Conservation (phyloP, 2,797 vertebrate genomes). For the Hoplostethus mediterraneus region DNA sequence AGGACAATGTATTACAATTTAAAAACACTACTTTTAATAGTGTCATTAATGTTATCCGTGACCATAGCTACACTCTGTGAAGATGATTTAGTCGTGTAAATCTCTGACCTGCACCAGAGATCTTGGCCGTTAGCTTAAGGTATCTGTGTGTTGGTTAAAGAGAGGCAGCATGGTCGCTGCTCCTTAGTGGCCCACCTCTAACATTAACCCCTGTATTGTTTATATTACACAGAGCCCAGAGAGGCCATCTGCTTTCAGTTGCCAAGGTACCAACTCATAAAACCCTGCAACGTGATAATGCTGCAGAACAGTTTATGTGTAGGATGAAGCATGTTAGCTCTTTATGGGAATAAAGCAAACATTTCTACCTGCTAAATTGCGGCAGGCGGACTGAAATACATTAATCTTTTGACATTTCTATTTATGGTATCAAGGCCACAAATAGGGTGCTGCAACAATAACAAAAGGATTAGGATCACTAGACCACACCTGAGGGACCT, state of each 20-base stretch:
- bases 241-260: slow-evolving; percentile 13
- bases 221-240: slow-evolving; percentile 2
- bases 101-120: slow-evolving; percentile 17
- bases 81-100: slow-evolving; percentile 1
- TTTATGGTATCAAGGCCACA: neutral
- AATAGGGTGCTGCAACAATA: neutral
- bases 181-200: neutral
- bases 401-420: neutral
- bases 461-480: neutral
- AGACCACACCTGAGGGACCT: neutral
- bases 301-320: neutral
- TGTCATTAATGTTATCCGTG: too few species aligned
- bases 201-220: neutral
- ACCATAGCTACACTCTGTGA: neutral
- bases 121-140: neutral
- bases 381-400: neutral
- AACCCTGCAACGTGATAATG: neutral
- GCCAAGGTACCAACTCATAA: slow-evolving; percentile 27
- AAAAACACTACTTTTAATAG: too few species aligned
- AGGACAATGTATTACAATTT: too few species aligned
- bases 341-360: neutral
- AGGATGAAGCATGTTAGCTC: neutral
- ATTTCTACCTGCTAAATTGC: neutral
- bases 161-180: neutral
- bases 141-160: neutral